Percentiles rank a stretch among this genome's conserved stretches.
Evolutionary conservation across 53 echinoderm and acorn worm genomes (phyloP).

Genomic region (Stichopus horrens): DNA sequence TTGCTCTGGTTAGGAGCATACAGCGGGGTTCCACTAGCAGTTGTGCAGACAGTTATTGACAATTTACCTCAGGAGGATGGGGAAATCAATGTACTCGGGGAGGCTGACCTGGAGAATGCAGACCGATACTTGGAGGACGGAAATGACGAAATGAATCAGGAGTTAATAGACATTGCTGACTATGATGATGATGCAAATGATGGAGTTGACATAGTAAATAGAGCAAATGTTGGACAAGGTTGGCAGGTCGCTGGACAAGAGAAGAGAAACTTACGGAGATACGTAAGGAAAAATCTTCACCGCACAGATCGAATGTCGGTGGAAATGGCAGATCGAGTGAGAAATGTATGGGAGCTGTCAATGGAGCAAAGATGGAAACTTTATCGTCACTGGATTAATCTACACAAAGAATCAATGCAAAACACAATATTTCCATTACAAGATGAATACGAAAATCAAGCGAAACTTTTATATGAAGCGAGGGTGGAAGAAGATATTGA

Average conservation of each 20-base stretch:
- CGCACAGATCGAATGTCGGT: slow-evolving; percentile 59
- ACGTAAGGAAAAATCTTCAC: slow-evolving; percentile 56
- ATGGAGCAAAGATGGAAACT: slow-evolving; percentile 66
- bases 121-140: slow-evolving; percentile 63
- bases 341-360: slow-evolving; percentile 65
- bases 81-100: slow-evolving; percentile 61
- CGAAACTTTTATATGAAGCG: slow-evolving; percentile 53
- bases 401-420: slow-evolving; percentile 48
- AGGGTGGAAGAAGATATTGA: slow-evolving; percentile 61
- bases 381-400: slow-evolving; percentile 73
- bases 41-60: neutral
- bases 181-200: slow-evolving; percentile 45
- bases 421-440: slow-evolving; percentile 48
- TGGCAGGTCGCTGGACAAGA: slow-evolving; percentile 55
- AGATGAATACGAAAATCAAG: slow-evolving; percentile 53
- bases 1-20: slow-evolving; percentile 20
- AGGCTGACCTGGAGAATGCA: slow-evolving; percentile 64
- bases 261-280: slow-evolving; percentile 24
- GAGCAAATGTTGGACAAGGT: slow-evolving; percentile 40
- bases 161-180: neutral
- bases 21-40: slow-evolving; percentile 13
- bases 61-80: slow-evolving; percentile 1
- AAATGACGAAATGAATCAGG: slow-evolving; percentile 27
- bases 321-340: slow-evolving; percentile 47
- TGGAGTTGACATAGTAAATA: slow-evolving; percentile 18